phyloP scores from a whole-genome alignment of 2,888 invertebrate species.

The Diogma glabrata region DNA sequence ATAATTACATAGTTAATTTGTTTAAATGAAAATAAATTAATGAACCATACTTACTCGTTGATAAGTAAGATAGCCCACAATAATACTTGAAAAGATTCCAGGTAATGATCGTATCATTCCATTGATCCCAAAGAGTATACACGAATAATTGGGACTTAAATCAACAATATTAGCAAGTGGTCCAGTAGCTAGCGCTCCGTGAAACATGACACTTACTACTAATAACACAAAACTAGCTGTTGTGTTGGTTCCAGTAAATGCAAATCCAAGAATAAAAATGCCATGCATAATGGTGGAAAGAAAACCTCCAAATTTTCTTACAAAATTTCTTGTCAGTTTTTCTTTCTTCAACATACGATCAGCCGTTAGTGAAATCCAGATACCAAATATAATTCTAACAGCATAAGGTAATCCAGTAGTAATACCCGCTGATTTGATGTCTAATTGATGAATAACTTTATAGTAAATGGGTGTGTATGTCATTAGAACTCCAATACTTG shows the following conservation, averaged over 20 bases:
- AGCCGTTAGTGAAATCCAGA: conserved; percentile 42
- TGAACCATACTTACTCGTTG: conserved; percentile 52
- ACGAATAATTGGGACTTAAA: conserved; percentile 48
- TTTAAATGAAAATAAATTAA: no score
- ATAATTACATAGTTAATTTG: no score
- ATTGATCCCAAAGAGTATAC: conserved; percentile 47
- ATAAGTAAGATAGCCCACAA: conserved; percentile 49
- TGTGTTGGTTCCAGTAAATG: conserved; percentile 50
- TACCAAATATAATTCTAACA: conserved; percentile 46
- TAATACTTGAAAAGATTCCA: conserved; percentile 48
- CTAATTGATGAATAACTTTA: conserved; percentile 54
- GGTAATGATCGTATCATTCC: conserved; percentile 45
- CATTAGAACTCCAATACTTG: conserved; percentile 58
- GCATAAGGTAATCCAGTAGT: conserved; percentile 52
- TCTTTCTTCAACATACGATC: conserved; percentile 46
- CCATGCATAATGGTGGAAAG: conserved; percentile 35
- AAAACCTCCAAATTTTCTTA: conserved; percentile 50
- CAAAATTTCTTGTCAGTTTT: conserved; percentile 46
- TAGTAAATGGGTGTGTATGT: conserved; percentile 61
- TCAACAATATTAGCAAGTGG: conserved; percentile 55
- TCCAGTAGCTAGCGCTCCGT: conserved; percentile 56
- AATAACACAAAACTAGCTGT: conserved; percentile 46
- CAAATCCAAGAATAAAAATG: conserved; percentile 28
- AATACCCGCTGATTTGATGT: conserved; percentile 50
- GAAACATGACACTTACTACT: conserved; percentile 46